Evolutionary conservation across 2,113 vertebrate genomes (phyloP), one percentile per base, ranked within the genome.

Genomic region (Paratilapia polleni): DNA sequence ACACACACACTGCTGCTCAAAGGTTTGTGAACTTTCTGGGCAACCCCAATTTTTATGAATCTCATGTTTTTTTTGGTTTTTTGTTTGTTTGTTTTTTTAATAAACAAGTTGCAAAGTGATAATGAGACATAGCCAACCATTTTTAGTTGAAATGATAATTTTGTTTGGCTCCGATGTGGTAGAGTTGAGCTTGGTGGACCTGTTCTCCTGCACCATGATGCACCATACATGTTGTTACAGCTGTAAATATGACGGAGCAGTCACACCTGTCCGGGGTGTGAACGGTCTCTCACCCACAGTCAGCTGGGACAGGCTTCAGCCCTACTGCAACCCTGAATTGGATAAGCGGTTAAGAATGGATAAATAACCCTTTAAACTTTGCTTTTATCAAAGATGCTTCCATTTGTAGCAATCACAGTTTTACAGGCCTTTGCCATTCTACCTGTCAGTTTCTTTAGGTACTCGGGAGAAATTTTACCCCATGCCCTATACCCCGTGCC

Each of bases 191-290:
- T 41, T 41, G 63, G 63, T 17, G 5, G 14, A 26, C 64, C 43
- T 5, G 8, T 0, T 0, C 3, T 20, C 43, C 43, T 70, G 17
- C 43, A 31, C 24, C 10, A 31, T 5, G 66, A 52, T 73, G 66
- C 66, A 28, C 36, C 0, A n/a, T 0, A 47, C 41, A 14, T 24
- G 63, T 36, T 24, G 1, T 36, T 66, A 66, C 63, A 15, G 38
- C 63, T 68, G 22, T 47, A 47, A 47, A 8, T 36, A 36, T 6
- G 36, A 20, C 26, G 9, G 3, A 2, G 62, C 62, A 7, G 41
- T 49, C 64, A 0, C 64, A 70, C 22, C 15, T 70, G 64, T 70
- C 0, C 22, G 15, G 24, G 5, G 3, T 28, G 41, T 28, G 8
- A 15, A 41, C 22, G 3, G 26, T 19, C 41, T 12, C 64, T 26